A percentile compares a stretch with the other conserved stretches of the same genome.
Conservation (phyloP, 2,113 vertebrate species). For the Nothoprocta perdicaria region DNA sequence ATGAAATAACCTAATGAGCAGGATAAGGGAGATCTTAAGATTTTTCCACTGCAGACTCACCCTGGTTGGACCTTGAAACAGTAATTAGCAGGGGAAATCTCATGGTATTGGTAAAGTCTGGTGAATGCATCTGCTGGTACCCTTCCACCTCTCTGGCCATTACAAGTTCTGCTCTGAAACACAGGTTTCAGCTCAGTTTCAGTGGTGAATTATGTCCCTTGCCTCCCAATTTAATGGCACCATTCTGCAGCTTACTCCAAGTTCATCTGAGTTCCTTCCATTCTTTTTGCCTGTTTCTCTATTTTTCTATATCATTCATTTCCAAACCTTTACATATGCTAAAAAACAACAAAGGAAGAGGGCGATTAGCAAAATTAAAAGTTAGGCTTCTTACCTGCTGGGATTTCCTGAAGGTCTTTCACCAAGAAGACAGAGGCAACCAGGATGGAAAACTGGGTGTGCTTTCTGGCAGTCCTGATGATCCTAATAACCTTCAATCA, state of each 20-base stretch:
- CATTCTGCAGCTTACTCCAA: conserved; percentile 17
- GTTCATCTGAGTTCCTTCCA: background rate
- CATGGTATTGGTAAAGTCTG: conserved; percentile 49
- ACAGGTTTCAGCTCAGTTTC: conserved; percentile 54
- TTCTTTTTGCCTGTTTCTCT: conserved; percentile 12
- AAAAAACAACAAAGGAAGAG: background rate
- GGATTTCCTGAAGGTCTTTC: background rate
- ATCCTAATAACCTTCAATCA: background rate
- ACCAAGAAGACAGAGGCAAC: background rate
- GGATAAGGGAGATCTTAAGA: conserved; percentile 2
- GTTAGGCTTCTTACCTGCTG: background rate
- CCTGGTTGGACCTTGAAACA: conserved; percentile 1
- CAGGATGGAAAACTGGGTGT: background rate
- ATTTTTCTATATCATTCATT: background rate
- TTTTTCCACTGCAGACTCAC: background rate
- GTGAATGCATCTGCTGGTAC: conserved; percentile 50
- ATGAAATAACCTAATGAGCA: conserved; percentile 24
- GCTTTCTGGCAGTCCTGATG: background rate
- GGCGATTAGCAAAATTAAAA: accelerated
- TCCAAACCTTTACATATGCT: conserved; percentile 11
- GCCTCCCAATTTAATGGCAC: conserved; percentile 54
- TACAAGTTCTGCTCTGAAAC: conserved; percentile 49
- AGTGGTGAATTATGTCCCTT: conserved; percentile 50
- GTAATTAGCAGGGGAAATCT: conserved; percentile 39
- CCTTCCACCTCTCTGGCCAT: conserved; percentile 43